Evolutionary conservation across 30 jellyfish, hydroid and myxozoan species (phyloP).

Genomic region (Mastigias papua): DNA sequence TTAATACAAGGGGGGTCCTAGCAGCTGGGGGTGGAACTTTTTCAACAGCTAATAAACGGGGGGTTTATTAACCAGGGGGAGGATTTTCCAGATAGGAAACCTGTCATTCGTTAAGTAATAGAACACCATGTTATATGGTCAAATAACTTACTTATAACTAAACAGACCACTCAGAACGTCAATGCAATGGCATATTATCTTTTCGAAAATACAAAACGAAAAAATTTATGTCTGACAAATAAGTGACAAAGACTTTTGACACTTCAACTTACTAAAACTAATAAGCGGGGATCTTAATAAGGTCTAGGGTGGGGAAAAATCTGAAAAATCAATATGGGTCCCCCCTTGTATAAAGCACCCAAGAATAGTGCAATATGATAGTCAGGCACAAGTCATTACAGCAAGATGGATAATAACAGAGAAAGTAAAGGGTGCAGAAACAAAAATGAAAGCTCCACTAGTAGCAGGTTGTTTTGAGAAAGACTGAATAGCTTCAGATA

Average conservation of each 20-base stretch:
- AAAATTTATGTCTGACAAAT: slow-evolving; percentile 8
- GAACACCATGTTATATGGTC: background rate
- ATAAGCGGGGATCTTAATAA: too few species aligned
- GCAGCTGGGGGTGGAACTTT: too few species aligned
- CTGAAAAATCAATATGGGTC: slow-evolving; percentile 45
- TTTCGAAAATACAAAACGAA: too few species aligned
- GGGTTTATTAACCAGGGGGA: too few species aligned
- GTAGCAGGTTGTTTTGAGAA: slow-evolving; percentile 74
- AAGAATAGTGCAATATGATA: slow-evolving; percentile 22
- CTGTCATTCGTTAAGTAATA: too few species aligned
- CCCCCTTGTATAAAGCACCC: slow-evolving; percentile 47
- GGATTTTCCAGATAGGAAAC: too few species aligned
- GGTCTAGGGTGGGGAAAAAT: slow-evolving; percentile 25
- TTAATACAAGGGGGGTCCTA: too few species aligned
- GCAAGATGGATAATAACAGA: slow-evolving; percentile 60
- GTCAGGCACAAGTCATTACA: slow-evolving; percentile 13
- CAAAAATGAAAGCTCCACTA: slow-evolving; percentile 31
- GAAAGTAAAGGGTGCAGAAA: slow-evolving; percentile 1
- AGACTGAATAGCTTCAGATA: slow-evolving; percentile 3
- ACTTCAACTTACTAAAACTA: too few species aligned
- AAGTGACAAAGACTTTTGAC: slow-evolving; percentile 25
- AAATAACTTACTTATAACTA: too few species aligned
- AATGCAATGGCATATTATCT: too few species aligned
- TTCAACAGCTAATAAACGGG: too few species aligned
- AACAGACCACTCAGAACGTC: too few species aligned